Base-by-base conservation (phyloP, 2,113 vertebrate genomes). In the Cyprinus carpio region DNA sequence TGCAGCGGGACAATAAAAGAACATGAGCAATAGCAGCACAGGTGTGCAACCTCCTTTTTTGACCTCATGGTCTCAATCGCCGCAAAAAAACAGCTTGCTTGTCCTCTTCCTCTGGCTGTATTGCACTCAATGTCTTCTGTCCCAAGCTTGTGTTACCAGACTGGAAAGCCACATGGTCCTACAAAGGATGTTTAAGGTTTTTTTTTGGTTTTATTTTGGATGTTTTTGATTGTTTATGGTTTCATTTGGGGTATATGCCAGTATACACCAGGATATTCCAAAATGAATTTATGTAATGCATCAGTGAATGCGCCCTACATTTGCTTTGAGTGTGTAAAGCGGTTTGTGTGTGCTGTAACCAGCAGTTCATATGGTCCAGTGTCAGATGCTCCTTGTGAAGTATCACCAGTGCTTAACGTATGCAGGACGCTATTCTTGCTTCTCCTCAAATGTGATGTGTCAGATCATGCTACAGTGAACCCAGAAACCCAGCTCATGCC, bases 201-300 rank as follows among this genome's bases (percentile, higher is more conserved):
- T 29, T 37, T 71, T 69, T 8, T 4, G 16, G n/a, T 75, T 51
- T 75, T 29, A 71, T 65, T 79, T 58, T 27, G 64, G 56, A 54
- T 81, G 79, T 60, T 77, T 34, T 72, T 84, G 76, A 74, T 84
- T 74, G 62, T 81, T 85, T 87, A 65, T 34, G 81, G 84, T 86
- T 89, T 83, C 83, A 88, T 87, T 81, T 89, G 37, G 87, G 86
- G 93, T 93, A 91, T 93, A 93, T 94, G 94, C 94, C 93, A 78
- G 69, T 79, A 91, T 16, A 81, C 18, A 51, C 72, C 64, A 31
- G 86, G 46, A 69, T 84, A 86, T 86, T 85, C 76, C 80, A 87
- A 71, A 88, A 83, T 82, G n/a, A 72, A 20, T 77, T 65, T n/a
- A 46, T 43, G 37, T 85, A 77, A 65, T 79, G 37, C 80, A 74